Percentiles rank a stretch among this genome's conserved stretches.
phyloP scores from a whole-genome alignment of 2,888 invertebrate species.

The Brachylomia viminalis region DNA sequence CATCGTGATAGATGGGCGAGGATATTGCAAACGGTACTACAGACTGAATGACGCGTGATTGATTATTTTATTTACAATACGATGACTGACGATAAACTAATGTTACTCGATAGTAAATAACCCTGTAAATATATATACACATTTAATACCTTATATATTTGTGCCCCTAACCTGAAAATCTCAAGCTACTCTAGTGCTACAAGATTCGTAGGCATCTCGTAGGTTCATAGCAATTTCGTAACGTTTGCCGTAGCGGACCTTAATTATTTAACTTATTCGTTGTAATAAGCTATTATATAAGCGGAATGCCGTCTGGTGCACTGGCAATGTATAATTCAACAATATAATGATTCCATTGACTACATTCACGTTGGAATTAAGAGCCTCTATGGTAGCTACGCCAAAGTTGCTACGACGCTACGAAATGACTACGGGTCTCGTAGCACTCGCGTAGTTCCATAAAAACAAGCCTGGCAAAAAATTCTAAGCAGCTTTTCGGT shows the following conservation, averaged over 20 bases:
- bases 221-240: constrained; percentile 42
- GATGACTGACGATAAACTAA: constrained; percentile 10
- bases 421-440: background rate
- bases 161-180: background rate
- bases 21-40: constrained; percentile 6
- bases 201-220: constrained; percentile 33
- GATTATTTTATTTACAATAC: constrained; percentile 30
- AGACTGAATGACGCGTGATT: constrained; percentile 1
- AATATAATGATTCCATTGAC: background rate
- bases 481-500: background rate
- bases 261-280: background rate
- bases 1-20: constrained; percentile 43
- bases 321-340: background rate
- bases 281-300: background rate
- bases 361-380: background rate
- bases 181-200: constrained; percentile 29
- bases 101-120: constrained; percentile 4
- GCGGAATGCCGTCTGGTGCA: background rate
- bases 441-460: background rate
- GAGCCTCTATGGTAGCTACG: background rate
- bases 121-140: background rate
- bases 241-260: constrained; percentile 21
- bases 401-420: constrained; percentile 13
- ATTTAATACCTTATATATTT: background rate
- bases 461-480: too few species aligned